Evolutionary conservation across 2,797 vertebrate species (phyloP).

Genomic region (Buphagus erythrorhynchus): DNA sequence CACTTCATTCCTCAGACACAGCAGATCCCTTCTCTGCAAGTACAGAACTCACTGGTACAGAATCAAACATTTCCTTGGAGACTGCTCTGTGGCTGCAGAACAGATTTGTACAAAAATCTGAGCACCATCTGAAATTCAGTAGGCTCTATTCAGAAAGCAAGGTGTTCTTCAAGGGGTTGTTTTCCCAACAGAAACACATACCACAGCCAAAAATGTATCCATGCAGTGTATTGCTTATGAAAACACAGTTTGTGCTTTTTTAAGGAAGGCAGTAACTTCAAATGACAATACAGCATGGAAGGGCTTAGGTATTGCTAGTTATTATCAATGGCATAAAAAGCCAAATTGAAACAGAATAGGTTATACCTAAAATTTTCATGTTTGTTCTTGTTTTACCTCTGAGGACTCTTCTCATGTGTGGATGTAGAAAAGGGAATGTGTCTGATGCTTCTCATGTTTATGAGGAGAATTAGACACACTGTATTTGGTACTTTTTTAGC

Average conservation of each 20-base stretch:
- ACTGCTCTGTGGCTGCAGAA: neutral
- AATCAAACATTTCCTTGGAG: neutral
- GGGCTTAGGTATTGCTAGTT: neutral
- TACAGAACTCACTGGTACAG: neutral
- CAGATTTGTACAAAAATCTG: neutral
- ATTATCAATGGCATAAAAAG: neutral
- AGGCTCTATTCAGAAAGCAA: neutral
- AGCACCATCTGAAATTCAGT: neutral
- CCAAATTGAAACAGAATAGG: neutral
- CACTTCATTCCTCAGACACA: neutral
- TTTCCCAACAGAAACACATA: neutral
- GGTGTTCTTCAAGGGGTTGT: neutral
- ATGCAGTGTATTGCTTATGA: accelerated
- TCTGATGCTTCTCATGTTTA: neutral
- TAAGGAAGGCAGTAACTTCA: neutral
- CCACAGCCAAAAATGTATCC: neutral
- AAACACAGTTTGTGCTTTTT: neutral
- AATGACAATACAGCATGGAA: neutral
- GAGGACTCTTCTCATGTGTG: neutral
- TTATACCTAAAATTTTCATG: neutral
- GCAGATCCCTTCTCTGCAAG: neutral
- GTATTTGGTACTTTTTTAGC: neutral
- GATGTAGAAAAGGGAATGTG: neutral
- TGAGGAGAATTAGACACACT: accelerated
- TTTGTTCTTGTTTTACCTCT: neutral